Conservation (phyloP, 1,140 invertebrate genomes). For the Oryzaephilus surinamensis region DNA sequence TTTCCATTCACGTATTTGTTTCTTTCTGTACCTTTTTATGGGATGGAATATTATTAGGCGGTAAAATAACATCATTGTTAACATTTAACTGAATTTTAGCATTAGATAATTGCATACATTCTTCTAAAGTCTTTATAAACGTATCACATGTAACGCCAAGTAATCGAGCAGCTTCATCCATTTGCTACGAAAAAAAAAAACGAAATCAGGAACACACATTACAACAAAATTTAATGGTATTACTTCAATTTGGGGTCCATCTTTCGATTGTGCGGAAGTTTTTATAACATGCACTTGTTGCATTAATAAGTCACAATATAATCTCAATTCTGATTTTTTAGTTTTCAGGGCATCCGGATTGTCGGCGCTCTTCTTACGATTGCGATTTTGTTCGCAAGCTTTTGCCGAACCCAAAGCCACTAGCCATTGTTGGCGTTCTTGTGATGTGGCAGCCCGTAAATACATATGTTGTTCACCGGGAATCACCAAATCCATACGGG, state of each 20-base stretch:
- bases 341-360: slow-evolving; percentile 48
- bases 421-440: slow-evolving; percentile 70
- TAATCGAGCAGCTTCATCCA: slow-evolving; percentile 63
- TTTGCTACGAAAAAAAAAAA: slow-evolving; percentile 45
- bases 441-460: slow-evolving; percentile 58
- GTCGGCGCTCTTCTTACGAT: slow-evolving; percentile 32
- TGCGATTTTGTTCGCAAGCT: slow-evolving; percentile 49
- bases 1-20: neutral
- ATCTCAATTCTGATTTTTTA: slow-evolving; percentile 66
- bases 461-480: slow-evolving; percentile 75
- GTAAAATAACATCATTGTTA: slow-evolving; percentile 33
- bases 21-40: slow-evolving; percentile 21
- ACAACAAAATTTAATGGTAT: slow-evolving; percentile 9
- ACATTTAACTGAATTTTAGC: slow-evolving; percentile 39
- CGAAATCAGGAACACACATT: slow-evolving; percentile 1
- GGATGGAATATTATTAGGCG: slow-evolving; percentile 25
- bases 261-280: slow-evolving; percentile 47
- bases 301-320: slow-evolving; percentile 76
- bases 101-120: slow-evolving; percentile 61
- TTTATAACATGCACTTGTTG: slow-evolving; percentile 74
- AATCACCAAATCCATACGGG: slow-evolving; percentile 66
- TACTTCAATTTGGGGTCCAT: slow-evolving; percentile 52
- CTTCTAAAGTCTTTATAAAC: slow-evolving; percentile 70
- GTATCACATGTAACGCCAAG: slow-evolving; percentile 72
- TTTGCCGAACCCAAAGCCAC: slow-evolving; percentile 72